Percentiles rank a stretch among this genome's conserved stretches.
Conservation (phyloP, 2,113 vertebrate species). For the Petromus typicus region DNA sequence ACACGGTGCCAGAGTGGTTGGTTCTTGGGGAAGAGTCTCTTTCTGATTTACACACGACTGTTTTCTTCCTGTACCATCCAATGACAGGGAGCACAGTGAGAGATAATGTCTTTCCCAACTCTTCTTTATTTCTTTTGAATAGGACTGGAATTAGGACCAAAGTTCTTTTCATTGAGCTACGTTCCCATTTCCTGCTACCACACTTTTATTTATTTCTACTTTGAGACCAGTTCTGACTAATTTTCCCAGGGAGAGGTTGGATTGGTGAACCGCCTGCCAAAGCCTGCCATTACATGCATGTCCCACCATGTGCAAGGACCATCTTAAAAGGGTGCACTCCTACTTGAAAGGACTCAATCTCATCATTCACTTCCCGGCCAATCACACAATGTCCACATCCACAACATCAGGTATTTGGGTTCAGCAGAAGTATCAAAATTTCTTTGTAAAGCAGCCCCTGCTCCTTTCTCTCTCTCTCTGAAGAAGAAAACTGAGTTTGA, state of each 20-base stretch:
- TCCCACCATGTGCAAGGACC: too few relatives aligned
- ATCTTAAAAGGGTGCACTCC: too few relatives aligned
- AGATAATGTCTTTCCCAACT: background rate
- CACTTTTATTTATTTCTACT: background rate
- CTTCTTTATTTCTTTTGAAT: background rate
- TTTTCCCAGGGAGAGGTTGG: background rate
- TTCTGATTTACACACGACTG: background rate
- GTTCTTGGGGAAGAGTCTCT: background rate
- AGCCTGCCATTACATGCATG: background rate
- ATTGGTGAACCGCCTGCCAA: background rate
- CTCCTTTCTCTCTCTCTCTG: background rate
- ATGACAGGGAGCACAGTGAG: background rate
- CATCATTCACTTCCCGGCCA: background rate
- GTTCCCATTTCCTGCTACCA: background rate
- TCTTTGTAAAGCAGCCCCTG: background rate
- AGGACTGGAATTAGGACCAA: background rate
- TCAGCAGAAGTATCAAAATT: background rate
- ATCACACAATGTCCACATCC: background rate
- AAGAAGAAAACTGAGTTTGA: background rate
- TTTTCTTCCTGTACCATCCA: background rate
- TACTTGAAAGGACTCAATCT: background rate
- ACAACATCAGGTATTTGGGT: background rate
- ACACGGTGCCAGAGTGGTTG: background rate
- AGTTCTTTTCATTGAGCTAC: background rate
- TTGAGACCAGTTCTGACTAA: background rate